phyloP scores from a whole-genome alignment of 1,140 invertebrate genomes.

The Diplogasteroides magnus region DNA sequence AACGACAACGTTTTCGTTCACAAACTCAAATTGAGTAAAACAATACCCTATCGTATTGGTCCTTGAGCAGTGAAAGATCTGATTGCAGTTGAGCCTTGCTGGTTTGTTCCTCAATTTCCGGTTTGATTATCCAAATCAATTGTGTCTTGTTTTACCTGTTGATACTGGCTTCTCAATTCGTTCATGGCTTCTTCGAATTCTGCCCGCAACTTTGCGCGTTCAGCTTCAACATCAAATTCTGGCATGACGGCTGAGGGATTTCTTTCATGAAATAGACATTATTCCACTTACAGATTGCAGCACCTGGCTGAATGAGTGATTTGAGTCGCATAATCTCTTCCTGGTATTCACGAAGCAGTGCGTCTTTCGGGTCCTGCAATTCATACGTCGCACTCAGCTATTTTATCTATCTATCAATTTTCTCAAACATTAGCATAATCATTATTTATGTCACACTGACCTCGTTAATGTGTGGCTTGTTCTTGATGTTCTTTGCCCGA shows the following conservation, averaged over 20 bases:
- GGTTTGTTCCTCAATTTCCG: slow-evolving; percentile 63
- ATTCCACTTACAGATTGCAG: slow-evolving; percentile 30
- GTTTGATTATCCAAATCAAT: slow-evolving; percentile 61
- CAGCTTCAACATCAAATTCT: slow-evolving; percentile 55
- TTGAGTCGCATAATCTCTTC: slow-evolving; percentile 85
- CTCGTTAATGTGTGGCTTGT: slow-evolving; percentile 87
- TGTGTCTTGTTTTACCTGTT: slow-evolving; percentile 58
- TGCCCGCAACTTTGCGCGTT: slow-evolving; percentile 57
- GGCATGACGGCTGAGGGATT: not conserved
- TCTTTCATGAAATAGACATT: slow-evolving; percentile 3
- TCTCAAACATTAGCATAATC: too few relatives aligned
- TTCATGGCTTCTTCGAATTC: slow-evolving; percentile 61
- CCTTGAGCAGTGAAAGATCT: slow-evolving; percentile 62
- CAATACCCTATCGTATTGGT: slow-evolving; percentile 62
- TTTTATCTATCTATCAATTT: too few relatives aligned
- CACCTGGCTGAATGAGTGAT: slow-evolving; percentile 23
- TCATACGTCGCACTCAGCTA: too few relatives aligned
- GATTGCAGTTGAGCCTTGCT: slow-evolving; percentile 63
- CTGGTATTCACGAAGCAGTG: slow-evolving; percentile 77
- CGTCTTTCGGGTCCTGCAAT: slow-evolving; percentile 74
- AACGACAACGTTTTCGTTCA: too few relatives aligned
- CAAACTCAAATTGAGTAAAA: slow-evolving; percentile 41
- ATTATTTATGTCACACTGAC: not conserved
- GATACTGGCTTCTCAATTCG: slow-evolving; percentile 61
- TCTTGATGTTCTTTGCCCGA: slow-evolving; percentile 83